Conservation (phyloP, 2,797 vertebrate genomes). For the Lateolabrax maculatus region DNA sequence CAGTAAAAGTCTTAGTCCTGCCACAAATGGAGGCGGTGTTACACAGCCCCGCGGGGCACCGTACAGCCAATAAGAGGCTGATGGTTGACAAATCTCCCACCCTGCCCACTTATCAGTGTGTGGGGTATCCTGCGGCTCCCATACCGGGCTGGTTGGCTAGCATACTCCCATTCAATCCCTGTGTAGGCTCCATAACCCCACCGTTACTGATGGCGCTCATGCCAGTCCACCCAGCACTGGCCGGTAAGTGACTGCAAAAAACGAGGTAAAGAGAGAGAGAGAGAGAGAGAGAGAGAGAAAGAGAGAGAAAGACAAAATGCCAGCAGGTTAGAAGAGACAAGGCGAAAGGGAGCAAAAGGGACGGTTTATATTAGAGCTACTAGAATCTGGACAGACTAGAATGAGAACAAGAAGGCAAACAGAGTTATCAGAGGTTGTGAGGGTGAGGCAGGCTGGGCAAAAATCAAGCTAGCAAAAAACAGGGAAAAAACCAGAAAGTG, state of each 20-base stretch:
- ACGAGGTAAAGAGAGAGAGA: conserved; percentile 67
- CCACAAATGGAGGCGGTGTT: conserved; percentile 76
- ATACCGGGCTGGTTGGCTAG: conserved; percentile 92
- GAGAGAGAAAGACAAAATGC: conserved; percentile 80
- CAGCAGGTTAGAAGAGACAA: conserved; percentile 84
- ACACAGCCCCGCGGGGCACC: conserved; percentile 70
- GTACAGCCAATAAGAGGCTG: conserved; percentile 72
- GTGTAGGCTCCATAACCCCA: conserved; percentile 89
- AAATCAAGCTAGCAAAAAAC: conserved; percentile 54
- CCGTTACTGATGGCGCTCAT: conserved; percentile 88
- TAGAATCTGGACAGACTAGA: conserved; percentile 68
- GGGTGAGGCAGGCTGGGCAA: conserved; percentile 57
- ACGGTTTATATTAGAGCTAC: conserved; percentile 69
- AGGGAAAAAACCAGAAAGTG: conserved; percentile 29
- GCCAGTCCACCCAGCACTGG: conserved; percentile 93
- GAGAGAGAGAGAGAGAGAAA: conserved; percentile 43
- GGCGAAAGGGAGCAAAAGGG: conserved; percentile 75
- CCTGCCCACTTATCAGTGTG: conserved; percentile 88
- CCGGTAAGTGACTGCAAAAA: conserved; percentile 88
- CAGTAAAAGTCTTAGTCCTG: conserved; percentile 80
- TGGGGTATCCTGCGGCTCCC: conserved; percentile 92
- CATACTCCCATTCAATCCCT: conserved; percentile 93
- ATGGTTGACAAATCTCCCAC: conserved; percentile 71
- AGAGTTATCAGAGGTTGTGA: conserved; percentile 64
- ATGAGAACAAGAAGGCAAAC: conserved; percentile 69